Conservation (phyloP, 2,888 invertebrate species). For the Lagria hirta region DNA sequence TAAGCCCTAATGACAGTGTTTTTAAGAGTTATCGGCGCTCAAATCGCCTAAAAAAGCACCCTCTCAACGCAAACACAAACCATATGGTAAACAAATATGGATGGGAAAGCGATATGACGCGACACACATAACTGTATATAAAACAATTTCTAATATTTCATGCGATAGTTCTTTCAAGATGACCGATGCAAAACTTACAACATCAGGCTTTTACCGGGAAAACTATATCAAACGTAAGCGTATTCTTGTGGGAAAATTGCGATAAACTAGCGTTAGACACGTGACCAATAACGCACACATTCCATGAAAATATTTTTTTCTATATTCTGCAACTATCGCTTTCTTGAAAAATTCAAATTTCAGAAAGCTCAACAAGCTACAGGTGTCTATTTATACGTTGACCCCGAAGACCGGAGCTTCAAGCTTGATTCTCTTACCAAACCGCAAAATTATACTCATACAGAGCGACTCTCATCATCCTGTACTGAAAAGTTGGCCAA, state of each 20-base stretch:
- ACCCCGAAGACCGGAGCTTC: too few species aligned
- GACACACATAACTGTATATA: constrained; percentile 3
- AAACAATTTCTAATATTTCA: constrained; percentile 38
- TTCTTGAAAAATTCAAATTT: too few species aligned
- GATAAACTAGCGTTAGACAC: constrained; percentile 12
- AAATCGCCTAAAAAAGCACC: constrained; percentile 28
- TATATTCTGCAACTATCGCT: too few species aligned
- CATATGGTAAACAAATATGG: constrained; percentile 33
- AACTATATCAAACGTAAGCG: constrained; percentile 22
- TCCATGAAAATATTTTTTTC: too few species aligned
- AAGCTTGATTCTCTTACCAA: too few species aligned
- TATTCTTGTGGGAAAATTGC: constrained; percentile 25
- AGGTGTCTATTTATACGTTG: too few species aligned
- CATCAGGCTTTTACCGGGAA: constrained; percentile 20
- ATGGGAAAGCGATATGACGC: constrained; percentile 24
- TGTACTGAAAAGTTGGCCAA: too few species aligned
- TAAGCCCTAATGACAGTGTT: constrained; percentile 25
- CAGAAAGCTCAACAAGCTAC: too few species aligned
- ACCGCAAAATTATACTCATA: too few species aligned
- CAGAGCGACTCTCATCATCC: too few species aligned
- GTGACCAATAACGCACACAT: constrained; percentile 17
- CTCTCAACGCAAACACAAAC: constrained; percentile 32
- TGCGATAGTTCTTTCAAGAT: constrained; percentile 35
- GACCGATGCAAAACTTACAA: constrained; percentile 19
- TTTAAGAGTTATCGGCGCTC: constrained; percentile 13